Evolutionary conservation across 2,888 invertebrate species (phyloP).

Genomic region (Tenthredo amoena): DNA sequence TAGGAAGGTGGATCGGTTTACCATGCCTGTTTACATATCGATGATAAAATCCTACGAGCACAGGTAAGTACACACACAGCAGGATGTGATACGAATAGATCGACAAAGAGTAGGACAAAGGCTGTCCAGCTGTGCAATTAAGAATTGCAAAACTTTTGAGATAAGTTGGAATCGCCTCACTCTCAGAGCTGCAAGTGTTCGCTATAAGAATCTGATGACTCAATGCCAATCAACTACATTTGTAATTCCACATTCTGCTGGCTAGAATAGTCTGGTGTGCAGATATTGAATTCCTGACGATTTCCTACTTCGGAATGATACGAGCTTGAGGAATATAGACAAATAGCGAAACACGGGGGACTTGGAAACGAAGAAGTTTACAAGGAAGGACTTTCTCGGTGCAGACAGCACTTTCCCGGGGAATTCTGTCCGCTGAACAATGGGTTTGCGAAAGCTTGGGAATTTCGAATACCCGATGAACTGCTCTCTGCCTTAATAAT

Average conservation of each 20-base stretch:
- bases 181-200: neutral
- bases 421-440: neutral
- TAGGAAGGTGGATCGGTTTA: neutral
- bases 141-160: slow-evolving; percentile 24
- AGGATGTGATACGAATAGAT: neutral
- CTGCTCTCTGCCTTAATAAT: neutral
- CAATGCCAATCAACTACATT: neutral
- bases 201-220: slow-evolving; percentile 9
- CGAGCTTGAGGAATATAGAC: neutral
- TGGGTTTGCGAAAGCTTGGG: slow-evolving; percentile 33
- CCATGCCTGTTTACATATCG: slow-evolving; percentile 1
- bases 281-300: neutral
- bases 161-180: slow-evolving; percentile 15
- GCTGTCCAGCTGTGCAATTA: neutral
- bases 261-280: neutral
- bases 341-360: neutral
- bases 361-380: neutral
- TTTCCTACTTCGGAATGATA: neutral
- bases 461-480: slow-evolving; percentile 22
- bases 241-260: neutral
- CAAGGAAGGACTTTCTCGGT: slow-evolving; percentile 26
- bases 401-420: slow-evolving; percentile 1
- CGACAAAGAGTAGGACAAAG: neutral
- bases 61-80: neutral
- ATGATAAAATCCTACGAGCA: neutral